Percentiles rank a stretch among this genome's conserved stretches.
Conservation (phyloP, 2,113 vertebrate species). For the Silurus meridionalis region DNA sequence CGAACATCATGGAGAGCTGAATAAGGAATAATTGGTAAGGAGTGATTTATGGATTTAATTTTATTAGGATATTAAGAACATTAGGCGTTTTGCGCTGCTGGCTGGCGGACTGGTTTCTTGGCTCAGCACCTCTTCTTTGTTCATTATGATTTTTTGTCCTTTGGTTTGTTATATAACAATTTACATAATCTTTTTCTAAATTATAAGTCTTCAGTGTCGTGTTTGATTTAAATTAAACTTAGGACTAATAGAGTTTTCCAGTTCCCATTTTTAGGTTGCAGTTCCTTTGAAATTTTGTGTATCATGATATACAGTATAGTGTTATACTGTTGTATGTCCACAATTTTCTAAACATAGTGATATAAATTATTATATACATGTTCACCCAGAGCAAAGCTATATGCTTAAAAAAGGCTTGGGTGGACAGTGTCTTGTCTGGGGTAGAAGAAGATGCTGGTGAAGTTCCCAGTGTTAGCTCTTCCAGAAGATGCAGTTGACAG, state of each 20-base stretch:
- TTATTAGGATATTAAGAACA: constrained; percentile 23
- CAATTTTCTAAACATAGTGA: constrained; percentile 2
- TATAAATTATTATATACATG: not conserved
- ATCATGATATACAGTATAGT: not conserved
- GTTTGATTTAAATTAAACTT: not conserved
- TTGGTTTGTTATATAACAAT: not conserved
- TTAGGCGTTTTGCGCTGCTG: not conserved
- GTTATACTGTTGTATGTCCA: not conserved
- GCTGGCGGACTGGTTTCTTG: not conserved
- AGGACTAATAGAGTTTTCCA: not conserved
- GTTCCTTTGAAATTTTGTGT: not conserved
- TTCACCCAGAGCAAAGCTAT: not conserved
- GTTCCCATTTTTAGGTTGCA: not conserved
- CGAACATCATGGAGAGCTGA: constrained; percentile 2
- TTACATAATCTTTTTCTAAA: not conserved
- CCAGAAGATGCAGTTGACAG: constrained; percentile 40
- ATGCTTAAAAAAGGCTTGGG: constrained; percentile 15
- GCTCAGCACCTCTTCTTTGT: constrained; percentile 4
- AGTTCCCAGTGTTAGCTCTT: constrained; percentile 35
- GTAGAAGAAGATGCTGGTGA: constrained; percentile 29
- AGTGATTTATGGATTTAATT: constrained; percentile 31
- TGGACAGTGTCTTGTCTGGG: constrained; percentile 13
- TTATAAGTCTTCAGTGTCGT: not conserved
- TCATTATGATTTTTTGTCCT: not conserved
- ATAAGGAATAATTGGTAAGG: constrained; percentile 18